Base-by-base conservation (phyloP, 2,888 invertebrate species). In the Dioctria rufipes region DNA sequence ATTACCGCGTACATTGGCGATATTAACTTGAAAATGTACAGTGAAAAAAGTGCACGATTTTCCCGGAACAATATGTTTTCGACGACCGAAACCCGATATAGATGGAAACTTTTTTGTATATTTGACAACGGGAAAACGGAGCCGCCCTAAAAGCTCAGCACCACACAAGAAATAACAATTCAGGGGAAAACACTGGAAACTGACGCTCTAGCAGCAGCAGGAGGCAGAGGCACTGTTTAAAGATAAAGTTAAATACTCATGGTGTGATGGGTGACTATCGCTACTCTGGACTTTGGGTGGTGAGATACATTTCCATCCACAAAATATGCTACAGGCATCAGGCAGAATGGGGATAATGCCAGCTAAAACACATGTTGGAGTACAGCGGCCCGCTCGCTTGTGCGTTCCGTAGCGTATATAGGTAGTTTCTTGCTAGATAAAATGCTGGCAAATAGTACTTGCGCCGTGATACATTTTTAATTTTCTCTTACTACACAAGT, bases 131-230 rank as follows among this genome's bases (percentile, higher is more conserved):
- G 80, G 80, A 80, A 80, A 81, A 78, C 80, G 83, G 83, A 82
- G 83, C 83, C 83, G 83, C 83, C 83, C 83, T 83, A 83, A 83
- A 83, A 83, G 82, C 81, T 82, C 80, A 61, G 58, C 63, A 77
- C 61, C 13, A 58, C 25, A 25, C 65, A 77, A 66, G 61, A 77
- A 63, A 77, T 63, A 46, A 77, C 25, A 77, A 77, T 25, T 77
- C 63, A 77, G 77, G 77, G 77, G 77, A 63, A 77, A 61, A 49
- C 77, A 77, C 77, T 77, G 77, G 77, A 77, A 77, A 73, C 73
- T 73, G 73, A 58, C 73, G 73, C 71, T 71, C 25, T 25, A 25
- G 25, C 25, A 25, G 25, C 25, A 25, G 25, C 25, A 25, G n/a
- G n/a, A n/a, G n/a, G n/a, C n/a, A n/a, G n/a, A n/a, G 11, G 54